phyloP scores from a whole-genome alignment of 2,888 invertebrate genomes.

The Stenolophus ochropezus region DNA sequence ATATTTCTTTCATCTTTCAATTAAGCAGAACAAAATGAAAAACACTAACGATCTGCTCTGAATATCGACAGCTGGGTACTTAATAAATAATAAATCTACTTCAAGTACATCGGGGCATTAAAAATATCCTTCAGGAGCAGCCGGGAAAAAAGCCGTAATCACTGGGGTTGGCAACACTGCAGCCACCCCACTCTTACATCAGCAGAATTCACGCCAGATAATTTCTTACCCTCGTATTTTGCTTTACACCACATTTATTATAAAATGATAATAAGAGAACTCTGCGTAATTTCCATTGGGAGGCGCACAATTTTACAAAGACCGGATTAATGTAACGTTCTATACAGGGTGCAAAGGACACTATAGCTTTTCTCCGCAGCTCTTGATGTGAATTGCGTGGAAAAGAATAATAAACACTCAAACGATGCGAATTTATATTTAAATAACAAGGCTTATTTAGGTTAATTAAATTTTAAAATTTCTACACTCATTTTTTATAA shows the following conservation, averaged over 20 bases:
- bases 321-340: background rate
- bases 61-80: conserved; percentile 33
- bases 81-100: conserved; percentile 37
- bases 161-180: background rate
- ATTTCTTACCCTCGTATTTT: conserved; percentile 48
- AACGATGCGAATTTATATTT: too few species aligned
- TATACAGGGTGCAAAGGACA: background rate
- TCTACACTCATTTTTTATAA: too few species aligned
- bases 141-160: conserved; percentile 21
- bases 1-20: conserved; percentile 7
- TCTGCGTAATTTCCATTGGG: conserved; percentile 52
- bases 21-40: conserved; percentile 12
- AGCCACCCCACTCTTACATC: conserved; percentile 26
- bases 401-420: too few species aligned
- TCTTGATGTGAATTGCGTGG: too few species aligned
- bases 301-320: conserved; percentile 14
- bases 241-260: conserved; percentile 53
- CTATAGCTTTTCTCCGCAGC: too few species aligned
- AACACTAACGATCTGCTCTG: background rate
- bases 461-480: too few species aligned
- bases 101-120: conserved; percentile 30
- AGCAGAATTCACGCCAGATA: conserved; percentile 46
- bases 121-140: conserved; percentile 32
- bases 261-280: conserved; percentile 52
- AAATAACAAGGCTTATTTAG: too few species aligned